Evolutionary conservation across 2,113 vertebrate species (phyloP).

Genomic region (Genyomyrus donnyi): DNA sequence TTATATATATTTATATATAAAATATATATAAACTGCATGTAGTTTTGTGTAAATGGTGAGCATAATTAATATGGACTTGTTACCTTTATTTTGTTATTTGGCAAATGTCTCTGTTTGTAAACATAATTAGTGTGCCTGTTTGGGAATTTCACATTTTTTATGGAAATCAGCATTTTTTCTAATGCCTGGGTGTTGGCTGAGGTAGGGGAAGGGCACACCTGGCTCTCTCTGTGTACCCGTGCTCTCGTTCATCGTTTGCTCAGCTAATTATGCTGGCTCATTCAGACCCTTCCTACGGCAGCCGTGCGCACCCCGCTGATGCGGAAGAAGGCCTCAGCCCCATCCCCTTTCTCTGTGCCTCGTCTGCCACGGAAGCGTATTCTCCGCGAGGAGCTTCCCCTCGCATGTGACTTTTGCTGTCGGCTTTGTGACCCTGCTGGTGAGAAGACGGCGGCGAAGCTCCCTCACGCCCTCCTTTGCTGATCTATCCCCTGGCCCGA

Average conservation of each 20-base stretch:
- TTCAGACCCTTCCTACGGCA: neutral
- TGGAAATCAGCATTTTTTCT: conserved; percentile 13
- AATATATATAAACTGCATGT: neutral
- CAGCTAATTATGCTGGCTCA: conserved; percentile 20
- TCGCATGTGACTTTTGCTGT: neutral
- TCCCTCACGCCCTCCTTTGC: neutral
- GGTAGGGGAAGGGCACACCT: conserved; percentile 6
- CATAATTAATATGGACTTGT: conserved; percentile 11
- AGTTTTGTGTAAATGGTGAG: neutral
- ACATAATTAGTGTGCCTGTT: conserved; percentile 18
- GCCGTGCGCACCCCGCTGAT: neutral
- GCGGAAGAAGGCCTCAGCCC: neutral
- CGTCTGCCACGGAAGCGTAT: neutral
- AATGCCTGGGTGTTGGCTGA: neutral
- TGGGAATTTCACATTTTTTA: conserved; percentile 10
- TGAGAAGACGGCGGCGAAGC: neutral
- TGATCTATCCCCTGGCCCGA: neutral
- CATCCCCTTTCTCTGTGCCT: neutral
- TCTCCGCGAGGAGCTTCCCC: neutral
- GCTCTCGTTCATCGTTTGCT: neutral
- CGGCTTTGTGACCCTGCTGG: neutral
- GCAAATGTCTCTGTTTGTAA: conserved; percentile 1
- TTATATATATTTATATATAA: neutral
- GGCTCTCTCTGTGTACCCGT: neutral
- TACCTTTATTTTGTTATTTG: conserved; percentile 5